phyloP scores from a whole-genome alignment of 2,113 vertebrate genomes.

The Halcyon senegalensis region DNA sequence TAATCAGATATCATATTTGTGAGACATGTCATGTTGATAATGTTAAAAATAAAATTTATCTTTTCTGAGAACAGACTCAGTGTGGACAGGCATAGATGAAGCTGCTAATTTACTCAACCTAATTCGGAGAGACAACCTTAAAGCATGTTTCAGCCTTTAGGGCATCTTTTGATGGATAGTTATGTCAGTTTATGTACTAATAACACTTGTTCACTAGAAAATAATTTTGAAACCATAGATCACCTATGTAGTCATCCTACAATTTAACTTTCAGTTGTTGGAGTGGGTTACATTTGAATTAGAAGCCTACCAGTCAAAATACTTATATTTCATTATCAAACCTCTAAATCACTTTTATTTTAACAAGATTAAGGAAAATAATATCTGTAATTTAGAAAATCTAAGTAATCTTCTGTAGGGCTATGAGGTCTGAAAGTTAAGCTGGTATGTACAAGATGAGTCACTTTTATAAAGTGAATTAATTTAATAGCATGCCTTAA shows the following conservation, averaged over 20 bases:
- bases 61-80: neutral
- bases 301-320: neutral
- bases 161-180: conserved; percentile 21
- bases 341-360: neutral
- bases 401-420: neutral
- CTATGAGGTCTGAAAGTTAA: neutral
- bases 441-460: neutral
- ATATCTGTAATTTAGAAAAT: neutral
- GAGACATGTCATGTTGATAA: neutral
- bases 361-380: neutral
- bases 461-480: neutral
- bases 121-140: conserved; percentile 4
- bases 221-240: neutral
- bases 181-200: conserved; percentile 7
- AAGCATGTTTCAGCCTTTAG: neutral
- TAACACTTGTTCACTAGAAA: neutral
- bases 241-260: neutral
- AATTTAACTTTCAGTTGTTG: neutral
- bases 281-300: neutral
- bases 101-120: neutral
- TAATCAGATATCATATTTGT: neutral
- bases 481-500: neutral
- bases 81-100: neutral
- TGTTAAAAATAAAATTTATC: neutral
- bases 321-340: neutral